phyloP scores from a whole-genome alignment of 2,797 vertebrate genomes.

The Mormyrops boulengeri region DNA sequence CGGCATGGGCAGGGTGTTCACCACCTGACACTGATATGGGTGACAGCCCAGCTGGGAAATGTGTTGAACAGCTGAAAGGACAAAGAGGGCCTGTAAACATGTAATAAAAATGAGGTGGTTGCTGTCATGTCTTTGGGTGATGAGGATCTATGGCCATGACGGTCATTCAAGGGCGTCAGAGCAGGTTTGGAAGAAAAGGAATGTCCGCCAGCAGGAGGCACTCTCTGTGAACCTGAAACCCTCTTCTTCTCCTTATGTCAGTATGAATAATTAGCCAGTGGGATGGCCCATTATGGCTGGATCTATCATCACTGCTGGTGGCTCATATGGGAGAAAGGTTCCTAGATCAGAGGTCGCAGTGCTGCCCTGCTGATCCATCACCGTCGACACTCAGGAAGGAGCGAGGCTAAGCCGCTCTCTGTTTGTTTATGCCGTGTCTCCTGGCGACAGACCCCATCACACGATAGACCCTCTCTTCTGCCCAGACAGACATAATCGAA shows the following conservation, averaged over 20 bases:
- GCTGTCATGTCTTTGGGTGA: not conserved
- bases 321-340: not conserved
- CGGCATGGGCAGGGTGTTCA: not conserved
- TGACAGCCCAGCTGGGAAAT: not conserved
- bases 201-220: not conserved
- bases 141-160: not conserved
- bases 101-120: not conserved
- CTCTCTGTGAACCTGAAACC: not conserved
- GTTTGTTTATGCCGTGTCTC: not conserved
- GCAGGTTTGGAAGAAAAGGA: not conserved
- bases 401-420: not conserved
- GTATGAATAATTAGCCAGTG: not conserved
- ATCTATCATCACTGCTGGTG: not conserved
- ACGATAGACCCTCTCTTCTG: not conserved
- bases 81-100: not conserved
- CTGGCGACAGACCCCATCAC: not conserved
- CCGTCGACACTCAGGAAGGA: not conserved
- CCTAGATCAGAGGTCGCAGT: not conserved
- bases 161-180: not conserved
- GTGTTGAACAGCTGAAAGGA: not conserved
- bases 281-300: not conserved
- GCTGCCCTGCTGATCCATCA: not conserved
- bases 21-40: not conserved
- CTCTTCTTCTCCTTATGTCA: not conserved
- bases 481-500: not conserved